phyloP scores from a whole-genome alignment of 2,888 invertebrate genomes.

The Dolichopus griseipennis region DNA sequence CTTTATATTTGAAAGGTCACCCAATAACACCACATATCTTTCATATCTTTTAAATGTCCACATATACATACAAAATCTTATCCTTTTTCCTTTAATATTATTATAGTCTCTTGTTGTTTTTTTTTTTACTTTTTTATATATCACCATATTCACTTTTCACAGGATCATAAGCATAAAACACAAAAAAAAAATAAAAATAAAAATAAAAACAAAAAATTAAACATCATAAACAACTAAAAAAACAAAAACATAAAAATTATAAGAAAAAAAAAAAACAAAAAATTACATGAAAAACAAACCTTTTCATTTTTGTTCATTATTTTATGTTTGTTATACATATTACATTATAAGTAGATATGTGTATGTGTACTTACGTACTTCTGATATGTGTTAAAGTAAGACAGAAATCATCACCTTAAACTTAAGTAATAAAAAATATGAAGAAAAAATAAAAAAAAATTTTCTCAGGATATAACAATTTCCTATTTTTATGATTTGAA shows the following conservation, averaged over 20 bases:
- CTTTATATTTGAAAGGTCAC: too few relatives aligned
- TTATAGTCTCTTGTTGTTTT: too few relatives aligned
- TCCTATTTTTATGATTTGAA: background rate
- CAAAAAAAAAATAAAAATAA: too few relatives aligned
- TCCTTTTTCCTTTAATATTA: background rate
- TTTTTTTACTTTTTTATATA: background rate
- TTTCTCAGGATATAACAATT: conserved; percentile 1
- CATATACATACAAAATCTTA: background rate
- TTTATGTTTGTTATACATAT: too few relatives aligned
- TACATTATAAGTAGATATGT: too few relatives aligned
- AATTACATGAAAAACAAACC: too few relatives aligned
- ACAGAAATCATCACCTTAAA: background rate
- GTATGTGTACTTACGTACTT: too few relatives aligned
- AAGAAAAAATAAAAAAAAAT: background rate
- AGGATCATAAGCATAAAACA: background rate
- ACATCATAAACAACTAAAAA: too few relatives aligned
- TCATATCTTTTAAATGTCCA: background rate
- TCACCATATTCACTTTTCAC: background rate
- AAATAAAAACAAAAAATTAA: too few relatives aligned
- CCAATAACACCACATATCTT: background rate
- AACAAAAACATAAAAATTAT: too few relatives aligned
- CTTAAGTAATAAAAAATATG: background rate
- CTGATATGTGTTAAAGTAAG: background rate
- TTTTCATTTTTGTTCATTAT: too few relatives aligned
- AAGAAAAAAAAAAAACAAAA: too few relatives aligned